These are phyloP conservation scores for Nasua narica DNA, from an alignment of 2,797 vertebrate species.

Conservation along the genomic window DNA sequence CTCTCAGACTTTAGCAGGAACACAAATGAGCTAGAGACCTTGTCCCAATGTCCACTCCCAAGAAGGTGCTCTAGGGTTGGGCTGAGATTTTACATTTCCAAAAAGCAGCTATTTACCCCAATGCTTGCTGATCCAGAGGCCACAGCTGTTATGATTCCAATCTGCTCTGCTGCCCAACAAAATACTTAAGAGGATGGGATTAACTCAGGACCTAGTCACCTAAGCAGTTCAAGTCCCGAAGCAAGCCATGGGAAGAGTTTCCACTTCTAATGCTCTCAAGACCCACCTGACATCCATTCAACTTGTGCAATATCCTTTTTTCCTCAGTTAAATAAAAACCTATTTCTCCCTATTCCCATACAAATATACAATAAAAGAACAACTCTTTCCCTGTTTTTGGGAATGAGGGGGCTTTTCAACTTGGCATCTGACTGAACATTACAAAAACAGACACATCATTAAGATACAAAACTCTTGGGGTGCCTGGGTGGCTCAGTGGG, in stretches of 20 bases:
- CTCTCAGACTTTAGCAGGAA: not conserved
- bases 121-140: not conserved
- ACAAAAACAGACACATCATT: slow-evolving; percentile 37
- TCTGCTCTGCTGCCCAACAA: not conserved
- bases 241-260: not conserved
- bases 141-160: not conserved
- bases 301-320: not conserved
- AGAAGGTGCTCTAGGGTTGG: not conserved
- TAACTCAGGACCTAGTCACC: not conserved
- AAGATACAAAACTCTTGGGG: slow-evolving; percentile 18
- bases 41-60: not conserved
- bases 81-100: slow-evolving; percentile 11
- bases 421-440: slow-evolving; percentile 36
- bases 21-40: not conserved
- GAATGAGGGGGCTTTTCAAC: slow-evolving; percentile 13
- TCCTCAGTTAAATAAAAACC: not conserved
- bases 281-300: not conserved
- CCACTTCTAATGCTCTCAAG: not conserved
- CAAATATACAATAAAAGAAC: slow-evolving; percentile 55
- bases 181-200: not conserved
- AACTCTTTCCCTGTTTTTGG: not conserved
- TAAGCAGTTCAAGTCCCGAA: not conserved
- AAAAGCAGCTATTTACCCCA: not conserved
- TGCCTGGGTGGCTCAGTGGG: too few species aligned
- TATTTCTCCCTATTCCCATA: not conserved